phyloP scores from a whole-genome alignment of 2,113 vertebrate genomes.

The Carassius carassius region DNA sequence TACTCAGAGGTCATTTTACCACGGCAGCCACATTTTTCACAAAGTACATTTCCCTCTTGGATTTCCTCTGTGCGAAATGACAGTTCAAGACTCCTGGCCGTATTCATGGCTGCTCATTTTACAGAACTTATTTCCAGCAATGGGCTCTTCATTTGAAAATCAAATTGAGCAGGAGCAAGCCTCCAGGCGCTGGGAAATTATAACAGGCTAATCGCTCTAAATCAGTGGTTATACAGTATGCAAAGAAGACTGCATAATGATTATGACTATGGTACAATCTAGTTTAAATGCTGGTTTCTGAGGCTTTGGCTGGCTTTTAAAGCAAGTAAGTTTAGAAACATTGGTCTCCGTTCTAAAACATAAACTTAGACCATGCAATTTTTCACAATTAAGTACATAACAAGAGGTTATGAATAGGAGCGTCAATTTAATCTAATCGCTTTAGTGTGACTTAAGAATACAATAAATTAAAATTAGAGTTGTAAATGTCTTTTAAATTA shows the following conservation, averaged over 20 bases:
- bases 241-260: slow-evolving; percentile 30
- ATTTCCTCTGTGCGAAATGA: slow-evolving; percentile 14
- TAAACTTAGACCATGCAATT: background rate
- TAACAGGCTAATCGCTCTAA: slow-evolving; percentile 60
- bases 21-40: background rate
- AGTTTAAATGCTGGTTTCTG: background rate
- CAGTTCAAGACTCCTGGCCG: slow-evolving; percentile 18
- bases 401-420: too few species aligned
- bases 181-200: slow-evolving; percentile 39
- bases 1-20: background rate
- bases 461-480: too few species aligned
- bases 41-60: background rate
- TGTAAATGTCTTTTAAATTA: too few species aligned
- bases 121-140: slow-evolving; percentile 56
- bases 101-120: slow-evolving; percentile 49
- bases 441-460: too few species aligned
- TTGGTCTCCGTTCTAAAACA: background rate
- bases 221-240: slow-evolving; percentile 58
- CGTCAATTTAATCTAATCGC: too few species aligned
- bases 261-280: background rate
- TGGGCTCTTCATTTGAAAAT: slow-evolving; percentile 61
- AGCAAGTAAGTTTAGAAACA: background rate
- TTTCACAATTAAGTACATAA: too few species aligned
- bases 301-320: background rate
- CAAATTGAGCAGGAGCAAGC: slow-evolving; percentile 62